phyloP scores from a whole-genome alignment of 2,888 invertebrate species.

The Caenorhabditis angaria region DNA sequence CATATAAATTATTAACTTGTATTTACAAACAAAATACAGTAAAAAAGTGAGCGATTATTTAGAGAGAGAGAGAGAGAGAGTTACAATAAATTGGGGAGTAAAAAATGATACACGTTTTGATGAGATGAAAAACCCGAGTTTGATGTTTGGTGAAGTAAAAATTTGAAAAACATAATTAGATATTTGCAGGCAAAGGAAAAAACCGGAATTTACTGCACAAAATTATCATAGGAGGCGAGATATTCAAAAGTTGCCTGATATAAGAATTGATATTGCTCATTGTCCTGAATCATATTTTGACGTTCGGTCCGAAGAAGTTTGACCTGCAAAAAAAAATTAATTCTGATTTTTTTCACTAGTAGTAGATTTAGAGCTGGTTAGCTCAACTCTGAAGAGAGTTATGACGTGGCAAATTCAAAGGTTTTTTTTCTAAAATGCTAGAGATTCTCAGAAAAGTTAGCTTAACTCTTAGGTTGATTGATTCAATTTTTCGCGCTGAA shows the following conservation, averaged over 20 bases:
- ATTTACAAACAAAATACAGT: not conserved
- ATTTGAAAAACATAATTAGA: not conserved
- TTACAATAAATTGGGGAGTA: not conserved
- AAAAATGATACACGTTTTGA: not conserved
- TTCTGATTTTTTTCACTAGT: not conserved
- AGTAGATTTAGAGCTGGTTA: not conserved
- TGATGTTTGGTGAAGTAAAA: not conserved
- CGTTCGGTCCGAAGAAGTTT: constrained; percentile 96
- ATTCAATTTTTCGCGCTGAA: too few species aligned
- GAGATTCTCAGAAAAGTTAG: too few species aligned
- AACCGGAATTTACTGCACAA: constrained; percentile 14
- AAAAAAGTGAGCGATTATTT: not conserved
- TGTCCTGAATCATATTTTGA: constrained; percentile 99
- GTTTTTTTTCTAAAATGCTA: too few species aligned
- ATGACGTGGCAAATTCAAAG: too few species aligned
- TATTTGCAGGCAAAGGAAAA: not conserved
- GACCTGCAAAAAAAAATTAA: constrained; percentile 73
- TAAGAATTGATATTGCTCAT: constrained; percentile 99
- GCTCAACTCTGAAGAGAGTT: too few species aligned
- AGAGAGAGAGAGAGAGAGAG: not conserved
- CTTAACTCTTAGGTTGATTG: too few species aligned
- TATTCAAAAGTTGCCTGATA: constrained; percentile 98
- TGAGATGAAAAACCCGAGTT: not conserved
- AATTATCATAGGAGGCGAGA: constrained; percentile 75
- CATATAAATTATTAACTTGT: constrained; percentile 2